Percentiles rank a stretch among this genome's conserved stretches.
phyloP scores from a whole-genome alignment of 1,140 invertebrate species.

The Euwallacea fornicatus region DNA sequence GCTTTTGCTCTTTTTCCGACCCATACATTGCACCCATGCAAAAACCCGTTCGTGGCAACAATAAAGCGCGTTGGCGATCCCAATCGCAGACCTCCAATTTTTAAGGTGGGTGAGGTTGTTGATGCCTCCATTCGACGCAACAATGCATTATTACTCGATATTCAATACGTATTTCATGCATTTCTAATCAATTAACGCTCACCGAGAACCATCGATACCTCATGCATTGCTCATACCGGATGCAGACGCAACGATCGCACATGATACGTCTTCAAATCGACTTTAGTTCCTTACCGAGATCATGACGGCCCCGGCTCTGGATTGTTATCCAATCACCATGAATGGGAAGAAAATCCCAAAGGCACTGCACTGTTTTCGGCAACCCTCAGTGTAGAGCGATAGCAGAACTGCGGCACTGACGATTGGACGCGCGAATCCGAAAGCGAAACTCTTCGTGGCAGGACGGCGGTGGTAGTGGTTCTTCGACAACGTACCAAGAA shows the following conservation, averaged over 20 bases:
- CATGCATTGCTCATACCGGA: background rate
- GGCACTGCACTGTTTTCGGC: background rate
- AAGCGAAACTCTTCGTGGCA: background rate
- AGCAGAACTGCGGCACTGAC: too few species aligned
- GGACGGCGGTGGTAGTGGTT: background rate
- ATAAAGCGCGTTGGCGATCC: background rate
- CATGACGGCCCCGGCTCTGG: background rate
- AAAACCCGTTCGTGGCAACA: background rate
- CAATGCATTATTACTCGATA: background rate
- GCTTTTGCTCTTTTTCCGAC: background rate
- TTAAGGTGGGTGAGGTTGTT: background rate
- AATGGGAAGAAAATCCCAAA: background rate
- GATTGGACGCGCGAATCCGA: background rate
- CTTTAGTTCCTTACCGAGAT: conserved; percentile 6
- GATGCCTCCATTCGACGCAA: background rate
- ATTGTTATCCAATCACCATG: conserved; percentile 2
- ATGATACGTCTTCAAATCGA: background rate
- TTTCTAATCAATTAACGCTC: background rate
- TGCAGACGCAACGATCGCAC: background rate
- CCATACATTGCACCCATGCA: background rate
- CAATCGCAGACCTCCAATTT: background rate
- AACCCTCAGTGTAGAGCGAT: background rate
- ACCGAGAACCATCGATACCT: background rate
- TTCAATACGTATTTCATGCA: background rate
- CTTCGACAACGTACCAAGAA: conserved; percentile 5